A percentile compares a stretch with the other conserved stretches of the same genome.
Conservation (phyloP, 2,888 invertebrate species). For the Drosophila nr. perissopoda region DNA sequence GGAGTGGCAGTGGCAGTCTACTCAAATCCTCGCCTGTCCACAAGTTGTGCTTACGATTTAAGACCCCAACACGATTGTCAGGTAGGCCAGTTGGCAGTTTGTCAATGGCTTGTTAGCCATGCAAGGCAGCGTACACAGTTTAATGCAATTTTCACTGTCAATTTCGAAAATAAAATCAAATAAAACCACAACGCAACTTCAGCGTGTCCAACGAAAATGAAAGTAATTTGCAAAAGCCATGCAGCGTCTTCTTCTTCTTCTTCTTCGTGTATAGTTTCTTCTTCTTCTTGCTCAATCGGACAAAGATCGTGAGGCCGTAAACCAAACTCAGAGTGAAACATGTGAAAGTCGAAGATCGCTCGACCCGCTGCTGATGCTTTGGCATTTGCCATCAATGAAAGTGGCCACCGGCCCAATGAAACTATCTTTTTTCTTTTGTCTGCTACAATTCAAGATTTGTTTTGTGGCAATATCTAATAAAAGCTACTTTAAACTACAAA, state of each 20-base stretch:
- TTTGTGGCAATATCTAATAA: neutral
- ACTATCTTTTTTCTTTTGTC: neutral
- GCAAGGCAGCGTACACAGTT: slow-evolving; percentile 32
- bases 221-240: slow-evolving; percentile 58
- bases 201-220: slow-evolving; percentile 47
- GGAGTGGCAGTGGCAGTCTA: slow-evolving; percentile 28
- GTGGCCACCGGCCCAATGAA: neutral
- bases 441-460: neutral
- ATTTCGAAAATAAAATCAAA: slow-evolving; percentile 54
- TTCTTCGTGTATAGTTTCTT: neutral
- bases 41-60: slow-evolving; percentile 55
- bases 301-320: slow-evolving; percentile 67
- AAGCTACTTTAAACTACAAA: neutral
- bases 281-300: slow-evolving; percentile 34
- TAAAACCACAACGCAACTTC: slow-evolving; percentile 24
- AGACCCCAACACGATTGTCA: slow-evolving; percentile 11
- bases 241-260: slow-evolving; percentile 49
- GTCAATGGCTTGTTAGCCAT: slow-evolving; percentile 66
- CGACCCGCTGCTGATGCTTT: slow-evolving; percentile 23
- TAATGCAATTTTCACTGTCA: slow-evolving; percentile 70
- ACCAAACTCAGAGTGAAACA: slow-evolving; percentile 40
- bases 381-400: slow-evolving; percentile 19
- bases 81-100: slow-evolving; percentile 53
- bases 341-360: slow-evolving; percentile 53
- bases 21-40: slow-evolving; percentile 48